Base-by-base conservation (phyloP, 1,140 invertebrate genomes). In the Drosophila orosa region DNA sequence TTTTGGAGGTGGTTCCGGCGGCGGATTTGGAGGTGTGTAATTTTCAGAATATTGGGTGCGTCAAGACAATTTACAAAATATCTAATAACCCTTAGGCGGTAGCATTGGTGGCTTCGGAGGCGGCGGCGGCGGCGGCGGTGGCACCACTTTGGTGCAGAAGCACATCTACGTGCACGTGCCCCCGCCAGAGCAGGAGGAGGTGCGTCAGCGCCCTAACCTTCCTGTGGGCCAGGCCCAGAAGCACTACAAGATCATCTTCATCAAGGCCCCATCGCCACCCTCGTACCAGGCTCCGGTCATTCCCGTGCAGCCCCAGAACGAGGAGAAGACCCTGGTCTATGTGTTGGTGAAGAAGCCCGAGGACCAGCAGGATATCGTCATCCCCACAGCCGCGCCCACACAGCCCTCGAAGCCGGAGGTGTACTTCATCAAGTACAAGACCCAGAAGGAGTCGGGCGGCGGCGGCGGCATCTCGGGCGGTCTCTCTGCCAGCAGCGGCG, bases 281-380 rank as follows among this genome's bases (percentile, higher is more conserved):
- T 94, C 95, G 57, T 95, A 96, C 40, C 95, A 94, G 57, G 95
- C 95, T 5, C 95, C 96, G 47, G 94, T 95, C 50, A 95, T 96
- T 59, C 95, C 95, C 17, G 92, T 96, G 35, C 95, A 95, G 75
- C 94, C 95, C 60, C 96, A 96, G 92, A 96, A 96, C 91, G 95
- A 96, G 92, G 95, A 97, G 92, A 97, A 97, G 93, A 97, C 96
- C n/a, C 93, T 97, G 61, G 96, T 97, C 80, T 97, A 97, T 92
- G 96, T 97, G 27, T 92, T 97, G 92, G 96, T 97, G 63, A 97
- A 97, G 94, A 96, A 95, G 92, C 96, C 95, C 74, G 95, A 97
- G 91, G 95, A 96, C 54, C 95, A 95, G 58, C 95, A 95, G 74
- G 95, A 96, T 81, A 95, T 97, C 92, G 93, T 93, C 79, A 94